These are phyloP conservation scores for Neelides sp. DNA, from an alignment of 1,140 invertebrate species.

Conservation along the genomic window DNA sequence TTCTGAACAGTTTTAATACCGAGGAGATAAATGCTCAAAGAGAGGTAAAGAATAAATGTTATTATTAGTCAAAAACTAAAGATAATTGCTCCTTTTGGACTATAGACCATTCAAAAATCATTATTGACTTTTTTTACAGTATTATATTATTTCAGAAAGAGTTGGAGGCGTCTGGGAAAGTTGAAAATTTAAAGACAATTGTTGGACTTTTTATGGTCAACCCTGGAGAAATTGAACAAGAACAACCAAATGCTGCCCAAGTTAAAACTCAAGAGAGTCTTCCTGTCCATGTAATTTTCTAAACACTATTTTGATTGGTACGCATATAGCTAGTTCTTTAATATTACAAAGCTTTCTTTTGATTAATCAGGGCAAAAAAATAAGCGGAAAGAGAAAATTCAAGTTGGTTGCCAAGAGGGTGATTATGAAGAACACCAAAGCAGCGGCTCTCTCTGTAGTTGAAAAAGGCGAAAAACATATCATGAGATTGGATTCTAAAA, in stretches of 20 bases:
- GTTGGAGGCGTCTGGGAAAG: not conserved
- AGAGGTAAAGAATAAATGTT: conserved; percentile 32
- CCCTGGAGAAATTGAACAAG: not conserved
- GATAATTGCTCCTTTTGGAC: not conserved
- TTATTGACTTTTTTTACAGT: not conserved
- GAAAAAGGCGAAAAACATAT: too few species aligned
- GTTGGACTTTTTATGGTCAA: not conserved
- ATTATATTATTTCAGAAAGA: not conserved
- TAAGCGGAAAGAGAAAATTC: not conserved
- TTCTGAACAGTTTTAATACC: conserved; percentile 43
- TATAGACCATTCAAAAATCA: not conserved
- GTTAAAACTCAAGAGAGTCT: not conserved
- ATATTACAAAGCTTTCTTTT: not conserved
- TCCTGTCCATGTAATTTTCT: not conserved
- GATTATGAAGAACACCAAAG: not conserved
- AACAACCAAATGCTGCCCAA: not conserved
- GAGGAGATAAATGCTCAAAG: conserved; percentile 33
- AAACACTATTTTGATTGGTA: not conserved
- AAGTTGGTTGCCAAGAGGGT: not conserved
- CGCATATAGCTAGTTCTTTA: not conserved
- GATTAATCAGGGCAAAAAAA: not conserved
- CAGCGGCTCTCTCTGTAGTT: not conserved
- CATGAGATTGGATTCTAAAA: too few species aligned
- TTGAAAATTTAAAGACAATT: not conserved
- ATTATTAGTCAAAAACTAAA: not conserved